Evolutionary conservation across 2,888 invertebrate species (phyloP).

Genomic region (Drosophila infuscata): DNA sequence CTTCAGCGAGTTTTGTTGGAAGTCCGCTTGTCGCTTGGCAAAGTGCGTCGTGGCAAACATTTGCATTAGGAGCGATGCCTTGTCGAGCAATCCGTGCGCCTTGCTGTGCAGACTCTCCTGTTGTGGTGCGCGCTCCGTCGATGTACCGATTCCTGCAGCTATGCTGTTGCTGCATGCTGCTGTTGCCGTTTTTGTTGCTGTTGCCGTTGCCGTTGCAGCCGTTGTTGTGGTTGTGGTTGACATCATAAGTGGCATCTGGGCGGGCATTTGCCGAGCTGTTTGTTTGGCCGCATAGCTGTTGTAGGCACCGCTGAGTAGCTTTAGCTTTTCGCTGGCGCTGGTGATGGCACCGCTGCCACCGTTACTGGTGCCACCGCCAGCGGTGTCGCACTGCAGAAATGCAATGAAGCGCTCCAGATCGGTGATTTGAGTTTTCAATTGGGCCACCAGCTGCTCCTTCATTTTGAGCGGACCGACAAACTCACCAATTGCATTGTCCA

Average conservation of each 20-base stretch:
- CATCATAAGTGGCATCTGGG: conserved; percentile 14
- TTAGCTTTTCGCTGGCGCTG: conserved; percentile 56
- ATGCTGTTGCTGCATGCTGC: conserved; percentile 12
- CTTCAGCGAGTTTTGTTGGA: conserved; percentile 92
- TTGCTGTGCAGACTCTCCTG: conserved; percentile 83
- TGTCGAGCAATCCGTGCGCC: conserved; percentile 89
- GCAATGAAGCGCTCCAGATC: conserved; percentile 99
- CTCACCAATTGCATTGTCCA: conserved; percentile 95
- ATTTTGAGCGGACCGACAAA: conserved; percentile 97
- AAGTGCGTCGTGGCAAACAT: conserved; percentile 97
- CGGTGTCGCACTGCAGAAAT: conserved; percentile 94
- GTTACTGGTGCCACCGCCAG: conserved; percentile 83
- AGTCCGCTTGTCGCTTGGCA: conserved; percentile 88
- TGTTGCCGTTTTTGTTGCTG: neutral
- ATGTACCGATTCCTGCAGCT: neutral
- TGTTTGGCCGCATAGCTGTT: conserved; percentile 85
- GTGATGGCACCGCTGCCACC: conserved; percentile 22
- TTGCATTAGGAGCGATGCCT: conserved; percentile 95
- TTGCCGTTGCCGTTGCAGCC: conserved; percentile 1
- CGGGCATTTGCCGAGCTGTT: conserved; percentile 58
- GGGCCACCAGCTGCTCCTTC: conserved; percentile 97
- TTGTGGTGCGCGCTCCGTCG: conserved; percentile 13
- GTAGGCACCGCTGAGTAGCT: conserved; percentile 78
- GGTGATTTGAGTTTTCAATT: conserved; percentile 97
- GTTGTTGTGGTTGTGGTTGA: conserved; percentile 7